Conservation (phyloP, 2,797 vertebrate genomes). For the Pangasius djambal region DNA sequence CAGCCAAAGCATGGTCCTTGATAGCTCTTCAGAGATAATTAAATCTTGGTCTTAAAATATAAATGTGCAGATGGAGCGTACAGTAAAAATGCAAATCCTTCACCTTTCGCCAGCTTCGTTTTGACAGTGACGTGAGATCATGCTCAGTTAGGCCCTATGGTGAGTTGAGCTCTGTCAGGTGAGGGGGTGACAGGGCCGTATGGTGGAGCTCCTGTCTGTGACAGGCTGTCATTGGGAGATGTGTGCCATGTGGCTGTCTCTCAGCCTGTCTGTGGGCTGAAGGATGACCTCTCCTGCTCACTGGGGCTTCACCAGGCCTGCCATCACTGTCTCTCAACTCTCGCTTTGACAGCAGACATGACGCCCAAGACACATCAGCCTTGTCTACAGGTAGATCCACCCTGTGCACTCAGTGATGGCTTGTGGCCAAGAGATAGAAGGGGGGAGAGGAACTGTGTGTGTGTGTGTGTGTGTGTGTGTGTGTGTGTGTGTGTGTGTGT, state of each 20-base stretch:
- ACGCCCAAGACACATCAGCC: conserved; percentile 88
- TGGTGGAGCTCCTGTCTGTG: conserved; percentile 59
- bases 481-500: conserved; percentile 9
- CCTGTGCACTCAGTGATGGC: conserved; percentile 75
- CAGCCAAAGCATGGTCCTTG: conserved; percentile 41
- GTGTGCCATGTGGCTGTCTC: conserved; percentile 63
- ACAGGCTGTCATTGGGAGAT: conserved; percentile 61
- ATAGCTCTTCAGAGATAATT: conserved; percentile 55
- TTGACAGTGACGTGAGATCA: conserved; percentile 60
- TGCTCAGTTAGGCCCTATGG: conserved; percentile 50
- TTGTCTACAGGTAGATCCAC: conserved; percentile 64
- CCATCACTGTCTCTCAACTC: conserved; percentile 89
- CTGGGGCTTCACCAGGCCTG: conserved; percentile 84
- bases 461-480: conserved; percentile 14
- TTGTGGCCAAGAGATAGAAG: conserved; percentile 70
- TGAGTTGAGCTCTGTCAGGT: conserved; percentile 58
- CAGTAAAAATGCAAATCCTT: conserved; percentile 59
- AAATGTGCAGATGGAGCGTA: conserved; percentile 60
- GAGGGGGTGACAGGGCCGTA: conserved; percentile 63
- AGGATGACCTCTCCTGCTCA: conserved; percentile 88
- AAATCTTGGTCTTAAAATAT: conserved; percentile 60
- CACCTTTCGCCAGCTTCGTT: conserved; percentile 58
- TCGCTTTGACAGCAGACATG: conserved; percentile 95
- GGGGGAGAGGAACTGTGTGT: conserved; percentile 31
- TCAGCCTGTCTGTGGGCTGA: conserved; percentile 80